Base-by-base conservation (phyloP, 2,888 invertebrate species). In the Ectemnius continuus region DNA sequence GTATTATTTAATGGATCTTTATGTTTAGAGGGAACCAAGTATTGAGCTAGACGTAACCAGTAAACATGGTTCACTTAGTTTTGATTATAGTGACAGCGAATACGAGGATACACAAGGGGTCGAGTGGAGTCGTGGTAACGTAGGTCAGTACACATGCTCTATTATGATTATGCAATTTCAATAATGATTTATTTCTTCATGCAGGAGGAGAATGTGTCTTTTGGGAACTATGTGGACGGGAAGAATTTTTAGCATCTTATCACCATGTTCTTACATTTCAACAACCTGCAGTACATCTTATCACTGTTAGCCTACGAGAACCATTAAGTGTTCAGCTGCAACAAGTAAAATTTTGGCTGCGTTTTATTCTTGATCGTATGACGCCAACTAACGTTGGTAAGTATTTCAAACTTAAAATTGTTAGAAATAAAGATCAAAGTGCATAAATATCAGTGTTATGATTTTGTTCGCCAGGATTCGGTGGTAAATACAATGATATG, bases 141-240 rank as follows among this genome's bases (percentile, higher is more conserved):
- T 89, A 61, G 91, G 91, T 90, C 62, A 87, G 87, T 61, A 48
- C 23, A 52, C n/a, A 52, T 16, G 5, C n/a, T 52, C n/a, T 6
- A 36, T 36, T 11, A 36, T 36, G 36, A 11, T 36, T 8, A 36
- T 8, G 2, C 11, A 11, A 36, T 36, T 36, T 36, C 36, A 36
- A 36, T 36, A 36, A 36, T 36, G 0, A 36, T 8, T 36, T 36
- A 36, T 36, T 36, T 8, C 11, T 2, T 8, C 6, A 36, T 52
- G 14, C 88, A 90, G 90, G 90, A 48, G 90, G 92, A 93, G 83
- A 94, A 93, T 84, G 91, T 93, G 85, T 90, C 26, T 90, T 90
- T 45, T 95, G 95, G 95, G 96, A 96, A 87, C 95, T 95, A 86
- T 95, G 95, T 58, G 96, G 96, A 8, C 94, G 95, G 81, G 95